phyloP scores from a whole-genome alignment of 2,113 vertebrate genomes.

The Strix aluco region DNA sequence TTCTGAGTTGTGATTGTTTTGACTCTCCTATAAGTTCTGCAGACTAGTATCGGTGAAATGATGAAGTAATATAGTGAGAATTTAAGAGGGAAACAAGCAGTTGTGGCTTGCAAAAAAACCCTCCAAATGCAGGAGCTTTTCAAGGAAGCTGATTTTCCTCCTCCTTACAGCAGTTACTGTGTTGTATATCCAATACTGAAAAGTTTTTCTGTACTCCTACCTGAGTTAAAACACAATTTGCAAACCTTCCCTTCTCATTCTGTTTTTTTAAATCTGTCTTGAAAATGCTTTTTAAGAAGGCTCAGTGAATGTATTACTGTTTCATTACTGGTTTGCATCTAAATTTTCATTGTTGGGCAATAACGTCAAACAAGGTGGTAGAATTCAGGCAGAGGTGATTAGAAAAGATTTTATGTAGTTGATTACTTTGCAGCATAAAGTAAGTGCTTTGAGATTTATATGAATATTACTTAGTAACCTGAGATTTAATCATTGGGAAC shows the following conservation, averaged over 20 bases:
- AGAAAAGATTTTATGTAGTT: not conserved
- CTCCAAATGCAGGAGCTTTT: not conserved
- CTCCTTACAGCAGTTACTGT: not conserved
- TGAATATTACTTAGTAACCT: not conserved
- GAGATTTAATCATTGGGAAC: not conserved
- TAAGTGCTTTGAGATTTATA: not conserved
- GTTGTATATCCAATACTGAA: not conserved
- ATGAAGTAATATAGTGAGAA: not conserved
- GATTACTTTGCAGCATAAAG: not conserved
- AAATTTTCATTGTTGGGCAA: not conserved
- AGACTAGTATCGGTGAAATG: not conserved
- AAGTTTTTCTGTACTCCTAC: not conserved
- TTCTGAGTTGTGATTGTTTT: not conserved
- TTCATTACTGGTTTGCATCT: not conserved
- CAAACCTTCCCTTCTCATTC: not conserved
- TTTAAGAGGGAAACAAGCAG: not conserved
- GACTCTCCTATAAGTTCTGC: not conserved
- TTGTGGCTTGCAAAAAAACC: not conserved
- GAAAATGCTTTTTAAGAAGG: not conserved
- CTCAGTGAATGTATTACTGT: not conserved
- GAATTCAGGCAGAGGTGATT: not conserved
- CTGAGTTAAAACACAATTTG: not conserved
- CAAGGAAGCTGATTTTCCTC: not conserved
- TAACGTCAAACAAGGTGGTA: not conserved
- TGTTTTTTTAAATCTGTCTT: not conserved